Conservation (phyloP, 2,797 vertebrate species). For the Sebastes flavidus region DNA sequence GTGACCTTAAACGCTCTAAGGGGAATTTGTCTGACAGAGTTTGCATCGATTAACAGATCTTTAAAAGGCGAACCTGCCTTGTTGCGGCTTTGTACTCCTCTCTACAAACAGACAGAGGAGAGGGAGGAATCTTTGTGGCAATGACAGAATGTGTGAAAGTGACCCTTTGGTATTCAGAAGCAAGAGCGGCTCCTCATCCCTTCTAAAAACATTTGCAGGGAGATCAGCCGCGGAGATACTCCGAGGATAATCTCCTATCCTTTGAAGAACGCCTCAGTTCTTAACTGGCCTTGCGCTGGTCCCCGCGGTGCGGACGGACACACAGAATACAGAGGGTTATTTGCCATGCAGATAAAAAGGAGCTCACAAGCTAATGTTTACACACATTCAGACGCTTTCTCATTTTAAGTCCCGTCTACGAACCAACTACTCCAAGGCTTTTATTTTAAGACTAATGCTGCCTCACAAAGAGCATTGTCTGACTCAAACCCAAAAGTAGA, state of each 20-base stretch:
- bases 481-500: conserved; percentile 46
- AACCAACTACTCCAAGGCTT: conserved; percentile 30
- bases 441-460: conserved; percentile 44
- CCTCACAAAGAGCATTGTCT: conserved; percentile 40
- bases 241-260: conserved; percentile 59
- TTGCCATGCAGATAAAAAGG: conserved; percentile 60
- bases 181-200: conserved; percentile 23
- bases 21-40: conserved; percentile 51
- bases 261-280: conserved; percentile 61
- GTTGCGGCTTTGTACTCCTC: conserved; percentile 33
- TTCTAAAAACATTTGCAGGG: conserved; percentile 58
- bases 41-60: conserved; percentile 55
- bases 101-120: conserved; percentile 30
- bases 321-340: conserved; percentile 46
- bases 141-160: conserved; percentile 53
- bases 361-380: conserved; percentile 62
- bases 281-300: conserved; percentile 43
- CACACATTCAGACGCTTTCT: conserved; percentile 58
- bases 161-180: conserved; percentile 56
- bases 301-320: conserved; percentile 30
- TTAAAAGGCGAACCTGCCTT: conserved; percentile 45
- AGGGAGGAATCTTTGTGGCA: conserved; percentile 17
- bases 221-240: conserved; percentile 57
- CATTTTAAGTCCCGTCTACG: conserved; percentile 40
- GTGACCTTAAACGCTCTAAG: conserved; percentile 44